Evolutionary conservation across 2,113 vertebrate genomes (phyloP), one percentile per base, ranked within the genome.

Genomic region (Vulpes ferrilata): DNA sequence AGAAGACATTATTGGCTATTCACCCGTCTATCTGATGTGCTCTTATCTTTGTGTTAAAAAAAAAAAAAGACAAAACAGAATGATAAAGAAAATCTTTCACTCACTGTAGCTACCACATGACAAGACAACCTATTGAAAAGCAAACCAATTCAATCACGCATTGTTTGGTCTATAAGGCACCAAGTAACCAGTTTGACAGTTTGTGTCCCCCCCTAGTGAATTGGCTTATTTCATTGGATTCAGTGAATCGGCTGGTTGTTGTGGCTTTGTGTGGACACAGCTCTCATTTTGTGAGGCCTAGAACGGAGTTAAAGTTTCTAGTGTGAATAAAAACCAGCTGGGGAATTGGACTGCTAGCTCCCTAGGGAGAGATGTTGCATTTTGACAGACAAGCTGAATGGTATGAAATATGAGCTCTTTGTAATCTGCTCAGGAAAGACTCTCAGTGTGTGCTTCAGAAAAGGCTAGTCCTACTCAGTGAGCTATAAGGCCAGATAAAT

Each of bases 81-180:
- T 80, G 84, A 98, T 97, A 96, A 97, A 97, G 97, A 92, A 97
- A 94, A 97, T 97, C 96, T 97, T 98, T 98, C 38, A 95, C 93
- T 96, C 95, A 43, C 87, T 96, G 88, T 87, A 79, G 92, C 96
- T 95, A 84, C 96, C 96, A 95, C 97, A 97, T 97, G 98, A 97
- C 98, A 97, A 96, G 97, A 98, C 97, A 97, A 96, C 96, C 98
- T 97, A 98, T 98, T 98, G 97, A 98, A 97, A 97, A 97, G 96
- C 96, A 87, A 95, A 93, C 95, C 78, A 86, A 30, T 97, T 98
- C 96, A 98, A 97, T 98, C 96, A 95, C 8, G n/a, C 97, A 97
- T 98, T 98, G 98, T 98, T 97, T 96, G 95, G 90, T 73, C 97
- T 98, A 88, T 97, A 85, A 97, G 97, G 97, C 97, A 95, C 96